Percentiles rank a stretch among this genome's conserved stretches.
phyloP scores from a whole-genome alignment of 1,140 invertebrate species.

The Philopotamus ludificatus region DNA sequence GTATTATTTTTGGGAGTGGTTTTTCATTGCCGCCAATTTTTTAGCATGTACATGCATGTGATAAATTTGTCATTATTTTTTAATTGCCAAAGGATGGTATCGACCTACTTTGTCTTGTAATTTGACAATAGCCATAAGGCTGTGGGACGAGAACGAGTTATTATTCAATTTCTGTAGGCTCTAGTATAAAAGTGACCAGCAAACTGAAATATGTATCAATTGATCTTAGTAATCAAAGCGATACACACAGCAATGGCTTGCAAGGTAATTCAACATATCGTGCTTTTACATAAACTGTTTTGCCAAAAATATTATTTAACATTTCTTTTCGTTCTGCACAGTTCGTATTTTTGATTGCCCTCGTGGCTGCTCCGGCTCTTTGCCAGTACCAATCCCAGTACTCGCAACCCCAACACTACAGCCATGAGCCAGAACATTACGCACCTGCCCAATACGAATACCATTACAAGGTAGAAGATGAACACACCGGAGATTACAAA shows the following conservation, averaged over 20 bases:
- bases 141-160: not conserved
- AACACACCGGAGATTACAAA: constrained; percentile 62
- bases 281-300: not conserved
- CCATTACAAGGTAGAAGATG: constrained; percentile 60
- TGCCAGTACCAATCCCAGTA: constrained; percentile 42
- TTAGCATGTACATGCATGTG: too few relatives aligned
- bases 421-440: constrained; percentile 51
- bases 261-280: constrained; percentile 5
- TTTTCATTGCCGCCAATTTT: too few relatives aligned
- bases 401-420: constrained; percentile 39
- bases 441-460: constrained; percentile 59
- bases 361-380: constrained; percentile 16
- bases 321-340: not conserved
- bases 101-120: too few relatives aligned
- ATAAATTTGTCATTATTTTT: too few relatives aligned
- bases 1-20: too few relatives aligned
- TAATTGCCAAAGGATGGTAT: too few relatives aligned
- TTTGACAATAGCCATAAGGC: too few relatives aligned
- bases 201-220: constrained; percentile 11
- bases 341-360: constrained; percentile 16
- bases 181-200: constrained; percentile 22
- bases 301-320: not conserved
- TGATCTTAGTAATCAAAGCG: constrained; percentile 1
- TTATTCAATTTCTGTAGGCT: constrained; percentile 8
- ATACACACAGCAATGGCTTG: constrained; percentile 16